Percentiles rank a stretch among this genome's conserved stretches.
Conservation (phyloP, 2,113 vertebrate species). For the Pimephales promelas region DNA sequence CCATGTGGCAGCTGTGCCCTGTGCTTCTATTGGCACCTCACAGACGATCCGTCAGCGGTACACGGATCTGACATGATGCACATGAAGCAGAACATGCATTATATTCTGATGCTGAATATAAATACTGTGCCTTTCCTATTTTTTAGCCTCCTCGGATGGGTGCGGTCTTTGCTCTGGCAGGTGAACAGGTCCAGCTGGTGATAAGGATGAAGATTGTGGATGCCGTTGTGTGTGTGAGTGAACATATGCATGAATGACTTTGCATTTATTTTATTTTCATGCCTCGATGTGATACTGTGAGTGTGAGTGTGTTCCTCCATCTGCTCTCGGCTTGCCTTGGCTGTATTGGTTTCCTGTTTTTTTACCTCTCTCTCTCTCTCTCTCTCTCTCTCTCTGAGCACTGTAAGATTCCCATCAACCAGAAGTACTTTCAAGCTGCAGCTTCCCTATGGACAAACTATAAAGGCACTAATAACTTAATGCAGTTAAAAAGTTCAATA, state of each 20-base stretch:
- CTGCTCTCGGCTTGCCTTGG: constrained; percentile 34
- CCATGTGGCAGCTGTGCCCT: neutral
- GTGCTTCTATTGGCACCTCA: no score
- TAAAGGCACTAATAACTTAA: neutral
- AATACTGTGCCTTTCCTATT: neutral
- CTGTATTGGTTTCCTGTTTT: constrained; percentile 33
- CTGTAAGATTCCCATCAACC: constrained; percentile 8
- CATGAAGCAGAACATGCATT: neutral
- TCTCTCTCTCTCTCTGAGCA: neutral
- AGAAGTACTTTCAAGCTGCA: neutral
- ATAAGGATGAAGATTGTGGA: neutral
- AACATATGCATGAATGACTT: constrained; percentile 32
- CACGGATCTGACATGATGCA: neutral
- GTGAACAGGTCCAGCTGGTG: neutral
- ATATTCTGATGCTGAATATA: neutral
- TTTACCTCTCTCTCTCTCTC: neutral
- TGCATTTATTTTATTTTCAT: constrained; percentile 1
- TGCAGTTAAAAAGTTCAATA: neutral
- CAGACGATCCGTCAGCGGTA: no score
- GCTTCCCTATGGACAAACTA: neutral
- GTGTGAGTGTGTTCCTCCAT: neutral
- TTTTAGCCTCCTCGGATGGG: neutral
- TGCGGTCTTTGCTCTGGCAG: neutral
- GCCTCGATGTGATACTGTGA: constrained; percentile 16
- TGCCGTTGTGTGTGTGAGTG: neutral